Evolutionary conservation across 2,797 vertebrate species (phyloP).

Genomic region (Myotis pilosus): DNA sequence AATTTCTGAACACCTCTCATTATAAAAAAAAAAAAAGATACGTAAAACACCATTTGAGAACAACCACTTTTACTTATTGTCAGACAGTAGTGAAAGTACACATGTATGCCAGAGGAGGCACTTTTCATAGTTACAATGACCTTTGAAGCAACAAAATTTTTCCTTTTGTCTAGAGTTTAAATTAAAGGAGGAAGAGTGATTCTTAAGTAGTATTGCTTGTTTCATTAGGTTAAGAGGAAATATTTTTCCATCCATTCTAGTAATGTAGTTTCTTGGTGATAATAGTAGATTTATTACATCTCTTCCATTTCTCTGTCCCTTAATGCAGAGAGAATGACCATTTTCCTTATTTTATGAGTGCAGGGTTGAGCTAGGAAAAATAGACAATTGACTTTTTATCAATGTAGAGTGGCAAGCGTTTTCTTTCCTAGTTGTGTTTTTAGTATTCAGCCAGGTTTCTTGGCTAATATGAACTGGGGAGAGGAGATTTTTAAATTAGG

Average conservation of each 20-base stretch:
- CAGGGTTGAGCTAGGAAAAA: not conserved
- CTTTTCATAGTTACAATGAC: not conserved
- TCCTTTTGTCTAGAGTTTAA: not conserved
- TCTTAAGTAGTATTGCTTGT: not conserved
- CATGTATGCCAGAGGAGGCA: not conserved
- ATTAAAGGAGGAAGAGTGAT: not conserved
- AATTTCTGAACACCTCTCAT: too few relatives aligned
- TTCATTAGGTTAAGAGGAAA: not conserved
- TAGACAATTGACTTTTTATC: not conserved
- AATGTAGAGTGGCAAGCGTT: not conserved
- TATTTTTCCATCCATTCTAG: not conserved
- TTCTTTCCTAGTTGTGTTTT: not conserved
- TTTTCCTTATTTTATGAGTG: not conserved
- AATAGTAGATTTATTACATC: not conserved
- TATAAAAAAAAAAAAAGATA: not conserved
- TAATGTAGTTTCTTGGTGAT: not conserved
- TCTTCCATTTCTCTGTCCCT: not conserved
- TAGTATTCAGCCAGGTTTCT: not conserved
- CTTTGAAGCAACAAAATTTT: not conserved
- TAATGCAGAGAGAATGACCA: not conserved
- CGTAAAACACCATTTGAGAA: not conserved
- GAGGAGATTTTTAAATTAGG: not conserved
- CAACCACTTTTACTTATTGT: constrained; percentile 3
- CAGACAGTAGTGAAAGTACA: not conserved
- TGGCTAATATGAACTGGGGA: not conserved